Evolutionary conservation across 2,888 invertebrate genomes (phyloP).

Genomic region (Sinodicranocentrus sp.): DNA sequence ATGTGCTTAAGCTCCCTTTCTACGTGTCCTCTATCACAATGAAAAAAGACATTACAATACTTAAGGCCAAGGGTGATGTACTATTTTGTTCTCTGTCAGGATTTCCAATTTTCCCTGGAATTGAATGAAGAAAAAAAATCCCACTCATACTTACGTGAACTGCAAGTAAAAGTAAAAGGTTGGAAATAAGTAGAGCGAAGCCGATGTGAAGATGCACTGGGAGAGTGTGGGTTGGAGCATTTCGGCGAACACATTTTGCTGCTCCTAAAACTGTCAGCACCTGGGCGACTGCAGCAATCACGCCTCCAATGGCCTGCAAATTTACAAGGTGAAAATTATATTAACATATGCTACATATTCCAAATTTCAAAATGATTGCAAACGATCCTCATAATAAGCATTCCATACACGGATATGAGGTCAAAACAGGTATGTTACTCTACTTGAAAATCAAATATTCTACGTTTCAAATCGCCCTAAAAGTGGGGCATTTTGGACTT

Average conservation of each 20-base stretch:
- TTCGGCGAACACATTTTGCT: constrained; percentile 75
- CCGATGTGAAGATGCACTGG: constrained; percentile 76
- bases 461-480: too few relatives aligned
- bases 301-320: constrained; percentile 76
- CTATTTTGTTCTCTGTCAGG: constrained; percentile 2
- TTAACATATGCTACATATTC: background rate
- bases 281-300: constrained; percentile 73
- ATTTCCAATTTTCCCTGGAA: background rate
- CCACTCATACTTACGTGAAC: constrained; percentile 76
- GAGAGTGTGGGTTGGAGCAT: constrained; percentile 60
- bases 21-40: constrained; percentile 14
- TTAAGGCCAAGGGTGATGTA: constrained; percentile 45
- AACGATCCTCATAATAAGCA: too few relatives aligned
- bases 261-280: constrained; percentile 76
- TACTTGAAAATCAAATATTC: too few relatives aligned
- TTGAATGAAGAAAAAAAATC: too few relatives aligned
- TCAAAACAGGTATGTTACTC: too few relatives aligned
- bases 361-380: background rate
- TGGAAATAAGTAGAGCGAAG: constrained; percentile 76
- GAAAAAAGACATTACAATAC: constrained; percentile 19
- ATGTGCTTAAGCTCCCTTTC: background rate
- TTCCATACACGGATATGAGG: too few relatives aligned
- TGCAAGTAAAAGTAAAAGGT: constrained; percentile 75
- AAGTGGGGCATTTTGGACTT: too few relatives aligned
- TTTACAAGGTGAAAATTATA: constrained; percentile 12